A percentile compares a stretch with the other conserved stretches of the same genome.
These are phyloP conservation scores for Smittia sp. DNA, from an alignment of 2,888 invertebrate species.

Conservation along the genomic window DNA sequence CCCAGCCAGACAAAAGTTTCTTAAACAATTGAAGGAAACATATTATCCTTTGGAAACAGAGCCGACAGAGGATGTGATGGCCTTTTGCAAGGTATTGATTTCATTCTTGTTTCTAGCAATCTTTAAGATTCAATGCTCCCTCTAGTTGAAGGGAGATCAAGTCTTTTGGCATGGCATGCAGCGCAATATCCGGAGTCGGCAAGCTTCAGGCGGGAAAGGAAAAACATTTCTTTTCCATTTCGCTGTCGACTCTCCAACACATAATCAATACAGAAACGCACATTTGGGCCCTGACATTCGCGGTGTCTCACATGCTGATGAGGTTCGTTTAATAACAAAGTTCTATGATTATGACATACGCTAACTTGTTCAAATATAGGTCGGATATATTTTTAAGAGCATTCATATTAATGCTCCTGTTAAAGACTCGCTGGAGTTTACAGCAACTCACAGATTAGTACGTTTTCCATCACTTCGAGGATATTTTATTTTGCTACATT, in stretches of 20 bases:
- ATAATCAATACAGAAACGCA: slow-evolving; percentile 51
- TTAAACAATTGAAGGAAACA: not conserved
- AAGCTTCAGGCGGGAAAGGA: slow-evolving; percentile 45
- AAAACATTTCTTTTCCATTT: slow-evolving; percentile 52
- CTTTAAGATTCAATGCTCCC: too few species aligned
- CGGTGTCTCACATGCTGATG: slow-evolving; percentile 50
- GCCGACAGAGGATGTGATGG: slow-evolving; percentile 25
- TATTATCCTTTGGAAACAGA: slow-evolving; percentile 1
- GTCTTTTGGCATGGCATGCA: slow-evolving; percentile 51
- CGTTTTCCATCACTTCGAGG: not conserved
- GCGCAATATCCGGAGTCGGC: slow-evolving; percentile 47
- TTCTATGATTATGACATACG: too few species aligned
- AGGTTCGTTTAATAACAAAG: too few species aligned
- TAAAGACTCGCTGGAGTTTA: slow-evolving; percentile 16
- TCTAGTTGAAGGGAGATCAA: slow-evolving; percentile 48
- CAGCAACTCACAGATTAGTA: slow-evolving; percentile 27
- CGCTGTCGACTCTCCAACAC: slow-evolving; percentile 51
- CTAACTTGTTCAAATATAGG: too few species aligned
- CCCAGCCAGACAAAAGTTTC: slow-evolving; percentile 11
- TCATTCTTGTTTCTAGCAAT: not conserved
- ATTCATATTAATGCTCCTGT: not conserved
- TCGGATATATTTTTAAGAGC: slow-evolving; percentile 51
- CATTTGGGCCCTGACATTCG: slow-evolving; percentile 48
- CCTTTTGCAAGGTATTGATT: slow-evolving; percentile 18
- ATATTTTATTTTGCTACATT: not conserved